Percentiles rank a stretch among this genome's conserved stretches.
Conservation (phyloP, 2,888 invertebrate species). For the Trachelus troglodyta region DNA sequence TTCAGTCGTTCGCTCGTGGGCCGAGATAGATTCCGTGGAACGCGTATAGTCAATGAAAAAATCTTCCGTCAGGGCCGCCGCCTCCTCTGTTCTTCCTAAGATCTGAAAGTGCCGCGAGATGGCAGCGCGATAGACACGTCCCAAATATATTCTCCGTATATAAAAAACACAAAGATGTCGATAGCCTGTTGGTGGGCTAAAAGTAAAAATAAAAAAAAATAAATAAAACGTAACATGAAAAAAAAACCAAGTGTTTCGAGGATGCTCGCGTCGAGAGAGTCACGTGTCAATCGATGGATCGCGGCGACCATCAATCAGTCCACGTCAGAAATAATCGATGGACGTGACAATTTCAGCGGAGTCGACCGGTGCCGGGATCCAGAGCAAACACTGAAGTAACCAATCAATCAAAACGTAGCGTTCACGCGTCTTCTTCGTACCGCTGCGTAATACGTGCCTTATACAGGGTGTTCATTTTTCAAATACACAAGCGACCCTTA, state of each 20-base stretch:
- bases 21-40: background rate
- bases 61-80: background rate
- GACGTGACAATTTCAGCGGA: constrained; percentile 61
- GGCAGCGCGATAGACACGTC: background rate
- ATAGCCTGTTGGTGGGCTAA: background rate
- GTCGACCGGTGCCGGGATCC: constrained; percentile 58
- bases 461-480: constrained; percentile 14
- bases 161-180: background rate
- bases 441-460: constrained; percentile 7
- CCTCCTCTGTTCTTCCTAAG: background rate
- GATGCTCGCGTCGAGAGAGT: constrained; percentile 4
- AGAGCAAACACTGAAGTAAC: constrained; percentile 64
- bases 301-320: constrained; percentile 59
- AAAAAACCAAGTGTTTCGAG: background rate
- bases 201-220: no score
- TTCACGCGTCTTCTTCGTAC: constrained; percentile 49
- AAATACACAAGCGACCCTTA: background rate
- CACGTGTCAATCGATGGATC: constrained; percentile 22
- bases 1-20: background rate
- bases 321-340: constrained; percentile 64
- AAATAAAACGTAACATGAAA: no score
- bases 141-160: background rate
- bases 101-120: no score
- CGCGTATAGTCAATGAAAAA: background rate
- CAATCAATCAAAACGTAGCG: constrained; percentile 57